phyloP scores from a whole-genome alignment of 1,140 invertebrate species.

The Marisa cornuarietis region DNA sequence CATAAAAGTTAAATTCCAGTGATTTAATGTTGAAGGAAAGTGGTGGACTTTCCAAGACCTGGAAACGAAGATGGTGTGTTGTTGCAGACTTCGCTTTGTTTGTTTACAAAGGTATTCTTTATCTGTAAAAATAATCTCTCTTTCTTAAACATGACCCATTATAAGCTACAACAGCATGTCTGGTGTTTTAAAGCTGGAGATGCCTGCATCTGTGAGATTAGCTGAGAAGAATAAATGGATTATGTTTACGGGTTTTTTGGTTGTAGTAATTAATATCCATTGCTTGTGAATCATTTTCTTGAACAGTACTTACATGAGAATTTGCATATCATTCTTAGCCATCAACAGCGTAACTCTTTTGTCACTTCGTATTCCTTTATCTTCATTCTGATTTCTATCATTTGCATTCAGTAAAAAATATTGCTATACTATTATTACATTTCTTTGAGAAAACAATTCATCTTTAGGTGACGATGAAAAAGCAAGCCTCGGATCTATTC shows the following conservation, averaged over 20 bases:
- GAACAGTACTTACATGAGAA: no score
- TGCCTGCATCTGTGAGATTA: background rate
- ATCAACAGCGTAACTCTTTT: background rate
- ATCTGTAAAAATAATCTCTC: background rate
- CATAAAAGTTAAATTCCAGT: background rate
- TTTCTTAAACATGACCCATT: background rate
- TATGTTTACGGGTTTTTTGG: background rate
- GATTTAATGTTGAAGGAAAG: conserved; percentile 41
- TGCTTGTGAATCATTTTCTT: no score
- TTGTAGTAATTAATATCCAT: background rate
- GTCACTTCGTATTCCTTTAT: background rate
- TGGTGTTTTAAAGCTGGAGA: background rate
- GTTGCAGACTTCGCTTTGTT: conserved; percentile 92
- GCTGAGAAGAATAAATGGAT: background rate
- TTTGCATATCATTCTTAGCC: no score
- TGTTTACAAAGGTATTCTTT: conserved; percentile 88
- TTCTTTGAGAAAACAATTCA: no score
- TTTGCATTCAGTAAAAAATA: no score
- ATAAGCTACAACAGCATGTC: background rate
- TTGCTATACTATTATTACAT: no score
- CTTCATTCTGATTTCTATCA: background rate
- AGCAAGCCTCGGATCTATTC: conserved; percentile 86
- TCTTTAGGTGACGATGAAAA: conserved; percentile 85
- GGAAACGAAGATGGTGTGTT: conserved; percentile 96
- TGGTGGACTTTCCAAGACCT: conserved; percentile 77